Evolutionary conservation across 2,888 invertebrate genomes (phyloP).

Genomic region (Netelia melanura): DNA sequence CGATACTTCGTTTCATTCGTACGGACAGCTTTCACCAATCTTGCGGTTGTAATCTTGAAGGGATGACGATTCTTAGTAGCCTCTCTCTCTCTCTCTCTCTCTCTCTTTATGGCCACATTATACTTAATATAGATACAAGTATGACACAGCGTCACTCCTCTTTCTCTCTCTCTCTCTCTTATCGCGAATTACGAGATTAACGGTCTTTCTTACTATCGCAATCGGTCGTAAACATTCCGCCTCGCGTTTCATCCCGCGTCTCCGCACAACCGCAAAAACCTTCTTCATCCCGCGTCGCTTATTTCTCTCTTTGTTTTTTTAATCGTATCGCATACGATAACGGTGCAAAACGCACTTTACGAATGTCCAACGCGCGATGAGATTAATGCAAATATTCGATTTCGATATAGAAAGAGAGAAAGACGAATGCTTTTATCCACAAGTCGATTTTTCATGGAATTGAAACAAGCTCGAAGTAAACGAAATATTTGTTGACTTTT

Average conservation of each 20-base stretch:
- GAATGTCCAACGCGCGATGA: too few relatives aligned
- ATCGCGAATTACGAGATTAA: constrained; percentile 64
- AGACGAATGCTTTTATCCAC: too few relatives aligned
- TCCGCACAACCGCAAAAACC: constrained; percentile 30
- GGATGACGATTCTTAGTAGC: constrained; percentile 55
- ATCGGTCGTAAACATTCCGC: constrained; percentile 53
- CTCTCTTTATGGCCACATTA: not conserved
- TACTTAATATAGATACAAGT: constrained; percentile 35
- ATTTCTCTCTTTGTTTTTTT: not conserved
- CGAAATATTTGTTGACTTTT: too few relatives aligned
- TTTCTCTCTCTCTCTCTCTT: constrained; percentile 6
- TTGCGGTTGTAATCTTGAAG: constrained; percentile 62
- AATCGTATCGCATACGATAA: constrained; percentile 32
- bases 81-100: constrained; percentile 5
- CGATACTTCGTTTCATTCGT: constrained; percentile 43
- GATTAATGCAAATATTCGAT: too few relatives aligned
- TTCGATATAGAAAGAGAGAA: too few relatives aligned
- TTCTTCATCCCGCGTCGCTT: constrained; percentile 17
- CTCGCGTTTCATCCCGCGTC: constrained; percentile 3
- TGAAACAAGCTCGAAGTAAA: too few relatives aligned
- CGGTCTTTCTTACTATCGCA: constrained; percentile 52
- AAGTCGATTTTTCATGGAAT: too few relatives aligned
- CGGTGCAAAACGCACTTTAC: constrained; percentile 7
- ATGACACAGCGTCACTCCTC: constrained; percentile 18
- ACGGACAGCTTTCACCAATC: constrained; percentile 61